These are phyloP conservation scores for Malacoctenus gilli DNA, from an alignment of 2,797 vertebrate species.

Conservation along the genomic window DNA sequence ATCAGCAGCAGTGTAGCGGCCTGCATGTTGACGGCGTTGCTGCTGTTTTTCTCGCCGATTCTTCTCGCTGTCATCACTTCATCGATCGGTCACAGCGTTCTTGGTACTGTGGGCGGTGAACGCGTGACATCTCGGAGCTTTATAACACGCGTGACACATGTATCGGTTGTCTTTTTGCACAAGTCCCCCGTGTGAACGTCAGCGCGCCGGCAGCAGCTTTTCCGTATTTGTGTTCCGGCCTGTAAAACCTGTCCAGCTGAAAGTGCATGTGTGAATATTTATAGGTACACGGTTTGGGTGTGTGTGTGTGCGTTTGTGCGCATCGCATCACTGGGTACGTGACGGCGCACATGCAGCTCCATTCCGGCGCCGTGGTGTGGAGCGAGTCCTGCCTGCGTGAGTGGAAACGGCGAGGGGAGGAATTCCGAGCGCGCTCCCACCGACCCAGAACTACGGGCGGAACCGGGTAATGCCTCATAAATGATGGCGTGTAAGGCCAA, in stretches of 20 bases:
- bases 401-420: conserved; percentile 1
- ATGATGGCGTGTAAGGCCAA: conserved; percentile 43
- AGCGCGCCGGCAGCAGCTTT: not conserved
- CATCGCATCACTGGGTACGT: not conserved
- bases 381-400: not conserved
- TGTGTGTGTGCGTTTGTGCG: not conserved
- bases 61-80: too few species aligned
- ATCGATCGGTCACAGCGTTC: too few species aligned
- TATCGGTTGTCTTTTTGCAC: not conserved
- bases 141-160: not conserved
- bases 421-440: conserved; percentile 1
- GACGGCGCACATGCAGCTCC: too few species aligned
- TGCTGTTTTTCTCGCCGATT: too few species aligned
- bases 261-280: conserved; percentile 5
- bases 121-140: too few species aligned
- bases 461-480: conserved; percentile 53
- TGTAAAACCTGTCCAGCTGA: not conserved
- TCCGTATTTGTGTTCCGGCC: not conserved
- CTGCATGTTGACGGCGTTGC: too few species aligned
- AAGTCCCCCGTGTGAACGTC: not conserved
- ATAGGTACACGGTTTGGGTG: not conserved
- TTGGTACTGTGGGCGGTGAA: too few species aligned
- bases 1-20: too few species aligned
- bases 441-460: conserved; percentile 22
- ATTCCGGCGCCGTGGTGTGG: too few species aligned